Percentiles rank a stretch among this genome's conserved stretches.
These are phyloP conservation scores for Phataginus tricuspis DNA, from an alignment of 2,797 vertebrate genomes.

Conservation along the genomic window DNA sequence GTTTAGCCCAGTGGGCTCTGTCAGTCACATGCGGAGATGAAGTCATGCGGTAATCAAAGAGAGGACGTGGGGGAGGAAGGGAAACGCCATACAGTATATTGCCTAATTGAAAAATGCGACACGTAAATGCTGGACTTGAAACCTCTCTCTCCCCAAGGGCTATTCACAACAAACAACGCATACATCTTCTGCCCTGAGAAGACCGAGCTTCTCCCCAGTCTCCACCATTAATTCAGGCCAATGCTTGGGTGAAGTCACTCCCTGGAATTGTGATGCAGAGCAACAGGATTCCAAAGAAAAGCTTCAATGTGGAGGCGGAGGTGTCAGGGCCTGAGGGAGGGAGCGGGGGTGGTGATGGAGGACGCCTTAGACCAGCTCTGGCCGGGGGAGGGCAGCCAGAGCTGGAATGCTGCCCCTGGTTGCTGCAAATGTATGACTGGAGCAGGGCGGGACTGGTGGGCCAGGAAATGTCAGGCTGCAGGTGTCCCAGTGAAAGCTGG, in stretches of 20 bases:
- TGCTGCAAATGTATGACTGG: too few species aligned
- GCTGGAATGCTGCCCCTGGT: background rate
- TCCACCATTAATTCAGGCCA: conserved; percentile 56
- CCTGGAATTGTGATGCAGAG: conserved; percentile 19
- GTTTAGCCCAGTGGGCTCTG: conserved; percentile 85
- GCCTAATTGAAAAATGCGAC: conserved; percentile 85
- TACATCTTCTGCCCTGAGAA: conserved; percentile 74
- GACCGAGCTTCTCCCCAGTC: conserved; percentile 49
- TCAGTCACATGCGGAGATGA: conserved; percentile 88
- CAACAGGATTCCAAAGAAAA: background rate
- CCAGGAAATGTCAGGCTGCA: too few species aligned
- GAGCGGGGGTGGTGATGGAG: background rate
- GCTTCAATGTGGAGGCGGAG: background rate
- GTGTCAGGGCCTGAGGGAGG: background rate
- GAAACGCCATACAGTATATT: conserved; percentile 84
- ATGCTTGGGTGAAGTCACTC: conserved; percentile 20
- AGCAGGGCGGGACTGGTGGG: too few species aligned
- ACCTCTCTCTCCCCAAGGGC: conserved; percentile 81
- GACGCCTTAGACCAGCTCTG: background rate
- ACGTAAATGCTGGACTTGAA: conserved; percentile 82
- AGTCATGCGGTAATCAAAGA: conserved; percentile 88
- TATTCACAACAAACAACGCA: conserved; percentile 79
- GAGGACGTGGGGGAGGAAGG: conserved; percentile 78
- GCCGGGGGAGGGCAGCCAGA: background rate
- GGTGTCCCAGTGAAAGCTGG: too few species aligned